phyloP scores from a whole-genome alignment of 2,113 vertebrate genomes.

The Dicentrarchus labrax region DNA sequence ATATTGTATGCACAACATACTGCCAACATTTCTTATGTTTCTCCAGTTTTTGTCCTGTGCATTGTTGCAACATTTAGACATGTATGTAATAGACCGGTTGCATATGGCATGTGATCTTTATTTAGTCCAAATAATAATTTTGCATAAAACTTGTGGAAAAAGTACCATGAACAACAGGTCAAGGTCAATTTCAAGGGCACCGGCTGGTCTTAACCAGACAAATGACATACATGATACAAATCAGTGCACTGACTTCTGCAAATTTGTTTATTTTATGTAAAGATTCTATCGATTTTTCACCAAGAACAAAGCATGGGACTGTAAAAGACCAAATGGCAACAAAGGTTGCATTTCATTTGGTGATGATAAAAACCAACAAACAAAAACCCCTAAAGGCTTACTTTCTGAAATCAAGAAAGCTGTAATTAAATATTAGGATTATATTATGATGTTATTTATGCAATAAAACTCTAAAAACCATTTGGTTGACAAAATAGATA shows the following conservation, averaged over 20 bases:
- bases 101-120: background rate
- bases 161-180: background rate
- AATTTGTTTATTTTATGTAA: background rate
- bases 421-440: background rate
- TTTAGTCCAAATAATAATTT: background rate
- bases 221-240: background rate
- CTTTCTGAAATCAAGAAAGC: background rate
- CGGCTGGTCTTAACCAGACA: background rate
- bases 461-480: background rate
- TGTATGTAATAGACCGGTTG: background rate
- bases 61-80: background rate
- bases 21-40: background rate
- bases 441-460: background rate
- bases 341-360: too few relatives aligned
- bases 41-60: background rate
- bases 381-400: background rate
- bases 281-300: background rate
- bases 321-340: background rate
- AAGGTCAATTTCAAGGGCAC: background rate
- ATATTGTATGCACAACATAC: background rate
- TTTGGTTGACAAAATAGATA: background rate
- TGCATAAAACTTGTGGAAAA: background rate
- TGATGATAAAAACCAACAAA: background rate
- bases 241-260: background rate
- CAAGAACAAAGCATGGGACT: background rate